phyloP scores from a whole-genome alignment of 2,797 vertebrate species.

The Cyclopterus lumpus region DNA sequence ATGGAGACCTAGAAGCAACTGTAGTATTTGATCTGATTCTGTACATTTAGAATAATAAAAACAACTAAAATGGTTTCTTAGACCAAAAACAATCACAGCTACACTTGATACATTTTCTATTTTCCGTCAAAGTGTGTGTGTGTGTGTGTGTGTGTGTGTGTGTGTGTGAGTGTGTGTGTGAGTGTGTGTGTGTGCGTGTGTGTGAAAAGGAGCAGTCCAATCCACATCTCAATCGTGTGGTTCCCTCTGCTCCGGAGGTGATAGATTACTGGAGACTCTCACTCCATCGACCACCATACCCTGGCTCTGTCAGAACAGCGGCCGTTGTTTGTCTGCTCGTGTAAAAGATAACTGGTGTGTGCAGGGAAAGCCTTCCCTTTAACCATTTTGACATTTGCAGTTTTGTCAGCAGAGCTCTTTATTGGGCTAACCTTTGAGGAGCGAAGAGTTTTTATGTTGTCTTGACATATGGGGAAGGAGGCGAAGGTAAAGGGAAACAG shows the following conservation, averaged over 20 bases:
- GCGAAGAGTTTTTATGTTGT: conserved; percentile 57
- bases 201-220: not conserved
- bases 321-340: conserved; percentile 16
- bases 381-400: conserved; percentile 70
- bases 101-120: not conserved
- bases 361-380: conserved; percentile 52
- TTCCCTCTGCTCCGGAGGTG: conserved; percentile 33
- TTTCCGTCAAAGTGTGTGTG: not conserved
- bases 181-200: no score
- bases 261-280: conserved; percentile 53
- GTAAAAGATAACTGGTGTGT: conserved; percentile 43
- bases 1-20: no score
- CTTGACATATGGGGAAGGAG: conserved; percentile 57
- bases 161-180: no score
- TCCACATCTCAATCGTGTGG: not conserved
- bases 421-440: conserved; percentile 75
- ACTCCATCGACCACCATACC: conserved; percentile 39
- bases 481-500: conserved; percentile 41
- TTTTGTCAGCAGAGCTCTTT: conserved; percentile 62
- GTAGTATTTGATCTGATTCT: not conserved
- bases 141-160: not conserved
- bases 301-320: conserved; percentile 7
- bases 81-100: not conserved
- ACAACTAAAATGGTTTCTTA: not conserved
- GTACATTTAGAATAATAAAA: not conserved